Evolutionary conservation across 2,888 invertebrate species (phyloP), one percentile per base, ranked within the genome.

Genomic region (Sepioteuthis lessoniana): DNA sequence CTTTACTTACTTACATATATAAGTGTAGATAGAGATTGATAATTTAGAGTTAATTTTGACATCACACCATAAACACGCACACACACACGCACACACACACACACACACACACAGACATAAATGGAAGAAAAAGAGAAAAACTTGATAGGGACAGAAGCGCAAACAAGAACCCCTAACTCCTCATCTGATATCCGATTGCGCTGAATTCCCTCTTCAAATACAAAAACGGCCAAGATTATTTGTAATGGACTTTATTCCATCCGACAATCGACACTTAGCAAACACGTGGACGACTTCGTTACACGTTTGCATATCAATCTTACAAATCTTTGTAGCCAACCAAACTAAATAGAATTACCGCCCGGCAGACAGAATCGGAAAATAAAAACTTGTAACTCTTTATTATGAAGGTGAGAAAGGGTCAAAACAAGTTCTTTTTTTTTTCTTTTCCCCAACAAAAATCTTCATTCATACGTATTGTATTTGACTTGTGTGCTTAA

Each of bases 401-500:
- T 76, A n/a, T 76, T 76, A 76, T 76, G n/a, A 35, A 76, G n/a
- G n/a, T 76, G 76, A 13, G 13, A 76, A 76, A 35, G n/a, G 35
- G n/a, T 76, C 76, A 76, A 76, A 76, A 76, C 16, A 35, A 16
- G 21, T 55, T 55, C 5, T 55, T 76, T 76, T 31, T 25, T 60
- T 76, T 35, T 19, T 2, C 76, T 16, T 19, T 13, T 76, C 35
- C n/a, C 4, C n/a, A n/a, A 76, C 13, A n/a, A 13, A 13, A n/a
- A 76, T 76, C n/a, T 76, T n/a, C 1, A 76, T 76, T 76, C 76
- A 76, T 76, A 35, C 76, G n/a, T n/a, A 35, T 76, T 76, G 76
- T 76, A n/a, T 76, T 76, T 76, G n/a, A n/a, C n/a, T 76, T 76
- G 76, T n/a, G n/a, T 35, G 76, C 76, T 76, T 76, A n/a, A 76